Evolutionary conservation across 2,797 vertebrate species (phyloP).

Genomic region (Mus spretus): DNA sequence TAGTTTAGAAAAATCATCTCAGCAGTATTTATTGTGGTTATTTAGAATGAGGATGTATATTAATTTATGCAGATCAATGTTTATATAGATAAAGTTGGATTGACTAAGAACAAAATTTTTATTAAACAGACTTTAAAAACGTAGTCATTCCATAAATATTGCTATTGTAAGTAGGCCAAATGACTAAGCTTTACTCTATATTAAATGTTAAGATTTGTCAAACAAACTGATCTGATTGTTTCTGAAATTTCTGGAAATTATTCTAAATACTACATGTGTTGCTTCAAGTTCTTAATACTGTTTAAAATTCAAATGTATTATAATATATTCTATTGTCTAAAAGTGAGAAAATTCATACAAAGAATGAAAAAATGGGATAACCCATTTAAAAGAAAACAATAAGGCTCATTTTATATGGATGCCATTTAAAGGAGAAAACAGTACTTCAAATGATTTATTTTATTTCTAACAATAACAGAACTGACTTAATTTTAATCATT

Average conservation of each 20-base stretch:
- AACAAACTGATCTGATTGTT: background rate
- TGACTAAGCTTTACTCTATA: background rate
- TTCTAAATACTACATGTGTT: background rate
- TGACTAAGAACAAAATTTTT: background rate
- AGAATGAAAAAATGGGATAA: background rate
- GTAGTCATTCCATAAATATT: background rate
- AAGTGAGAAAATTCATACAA: constrained; percentile 38
- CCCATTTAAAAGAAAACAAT: constrained; percentile 10
- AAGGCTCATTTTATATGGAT: background rate
- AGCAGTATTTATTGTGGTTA: background rate
- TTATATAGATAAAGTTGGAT: background rate
- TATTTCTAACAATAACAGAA: constrained; percentile 12
- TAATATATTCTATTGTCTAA: constrained; percentile 21
- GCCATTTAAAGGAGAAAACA: background rate
- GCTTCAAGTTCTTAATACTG: background rate
- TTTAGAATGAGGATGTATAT: background rate
- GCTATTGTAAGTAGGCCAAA: background rate
- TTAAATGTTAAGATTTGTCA: background rate
- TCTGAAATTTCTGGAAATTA: background rate
- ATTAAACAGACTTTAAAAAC: background rate
- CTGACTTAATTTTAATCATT: constrained; percentile 69
- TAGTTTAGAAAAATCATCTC: background rate
- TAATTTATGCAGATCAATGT: background rate
- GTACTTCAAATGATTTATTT: constrained; percentile 22
- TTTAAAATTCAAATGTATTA: constrained; percentile 23